Evolutionary conservation across 2,113 vertebrate genomes (phyloP).

Genomic region (Pungitius pungitius): DNA sequence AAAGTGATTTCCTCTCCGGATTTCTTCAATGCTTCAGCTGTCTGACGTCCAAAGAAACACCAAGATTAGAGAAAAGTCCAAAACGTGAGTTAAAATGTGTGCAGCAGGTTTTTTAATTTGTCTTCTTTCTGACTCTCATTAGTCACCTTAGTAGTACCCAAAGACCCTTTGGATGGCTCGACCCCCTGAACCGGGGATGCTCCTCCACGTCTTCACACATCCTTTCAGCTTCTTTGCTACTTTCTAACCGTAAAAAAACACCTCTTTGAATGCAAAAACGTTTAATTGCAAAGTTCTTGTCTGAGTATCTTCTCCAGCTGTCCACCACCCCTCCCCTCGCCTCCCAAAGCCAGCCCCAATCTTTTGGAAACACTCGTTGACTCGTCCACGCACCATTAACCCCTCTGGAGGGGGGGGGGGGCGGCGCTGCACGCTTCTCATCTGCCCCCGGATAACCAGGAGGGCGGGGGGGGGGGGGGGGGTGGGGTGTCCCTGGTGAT

Average conservation of each 20-base stretch:
- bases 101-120: too few relatives aligned
- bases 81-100: not conserved
- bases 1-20: not conserved
- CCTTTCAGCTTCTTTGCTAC: too few relatives aligned
- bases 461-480: constrained; percentile 47
- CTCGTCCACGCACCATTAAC: constrained; percentile 65
- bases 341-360: not conserved
- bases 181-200: too few relatives aligned
- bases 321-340: not conserved
- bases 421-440: constrained; percentile 56
- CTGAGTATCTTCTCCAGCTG: constrained; percentile 3
- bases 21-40: not conserved
- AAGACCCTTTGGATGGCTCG: not conserved
- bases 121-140: not conserved
- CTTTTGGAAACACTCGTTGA: constrained; percentile 45
- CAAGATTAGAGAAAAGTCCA: not conserved
- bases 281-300: too few relatives aligned
- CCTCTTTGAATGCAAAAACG: too few relatives aligned
- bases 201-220: too few relatives aligned
- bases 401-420: constrained; percentile 66
- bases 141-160: not conserved
- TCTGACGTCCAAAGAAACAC: not conserved
- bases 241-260: too few relatives aligned
- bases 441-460: constrained; percentile 41
- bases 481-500: constrained; percentile 41